Percentiles rank a stretch among this genome's conserved stretches.
phyloP scores from a whole-genome alignment of 64 coral and sea anemone species.

The Dendrophyllia cribrosa region DNA sequence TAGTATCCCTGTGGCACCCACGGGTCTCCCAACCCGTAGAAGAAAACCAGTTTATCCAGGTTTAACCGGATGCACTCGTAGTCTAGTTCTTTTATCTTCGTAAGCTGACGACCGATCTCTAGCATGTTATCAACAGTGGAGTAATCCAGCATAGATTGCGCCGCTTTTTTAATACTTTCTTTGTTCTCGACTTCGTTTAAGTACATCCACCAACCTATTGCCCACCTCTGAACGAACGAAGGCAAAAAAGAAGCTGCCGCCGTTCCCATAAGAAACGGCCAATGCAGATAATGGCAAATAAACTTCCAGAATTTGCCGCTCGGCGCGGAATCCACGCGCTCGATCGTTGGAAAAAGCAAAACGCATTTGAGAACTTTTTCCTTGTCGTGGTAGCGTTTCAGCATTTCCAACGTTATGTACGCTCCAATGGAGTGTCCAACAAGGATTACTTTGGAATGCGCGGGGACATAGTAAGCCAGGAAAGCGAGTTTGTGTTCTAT shows the following conservation, averaged over 20 bases:
- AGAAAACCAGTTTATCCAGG: slow-evolving; percentile 90
- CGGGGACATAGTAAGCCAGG: slow-evolving; percentile 74
- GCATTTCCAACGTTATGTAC: slow-evolving; percentile 85
- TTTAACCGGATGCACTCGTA: slow-evolving; percentile 60
- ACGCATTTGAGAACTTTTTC: slow-evolving; percentile 85
- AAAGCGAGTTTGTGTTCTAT: slow-evolving; percentile 97
- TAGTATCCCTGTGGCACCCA: slow-evolving; percentile 86
- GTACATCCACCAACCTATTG: slow-evolving; percentile 90
- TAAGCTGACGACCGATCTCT: slow-evolving; percentile 78
- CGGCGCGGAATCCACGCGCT: slow-evolving; percentile 82
- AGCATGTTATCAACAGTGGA: slow-evolving; percentile 81
- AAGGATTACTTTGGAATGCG: slow-evolving; percentile 71
- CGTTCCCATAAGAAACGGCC: slow-evolving; percentile 84
- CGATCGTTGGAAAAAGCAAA: slow-evolving; percentile 95
- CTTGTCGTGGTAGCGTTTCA: slow-evolving; percentile 87
- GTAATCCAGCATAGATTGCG: slow-evolving; percentile 71
- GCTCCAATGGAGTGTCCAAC: slow-evolving; percentile 95
- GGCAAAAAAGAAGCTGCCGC: slow-evolving; percentile 69
- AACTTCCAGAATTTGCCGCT: slow-evolving; percentile 91
- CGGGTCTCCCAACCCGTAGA: slow-evolving; percentile 86
- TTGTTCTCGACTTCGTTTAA: slow-evolving; percentile 68
- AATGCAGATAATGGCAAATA: slow-evolving; percentile 78
- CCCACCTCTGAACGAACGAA: slow-evolving; percentile 70
- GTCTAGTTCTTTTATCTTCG: slow-evolving; percentile 75
- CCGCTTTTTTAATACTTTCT: slow-evolving; percentile 58